phyloP scores from a whole-genome alignment of 2,888 invertebrate species.

The Xylota sylvarum region DNA sequence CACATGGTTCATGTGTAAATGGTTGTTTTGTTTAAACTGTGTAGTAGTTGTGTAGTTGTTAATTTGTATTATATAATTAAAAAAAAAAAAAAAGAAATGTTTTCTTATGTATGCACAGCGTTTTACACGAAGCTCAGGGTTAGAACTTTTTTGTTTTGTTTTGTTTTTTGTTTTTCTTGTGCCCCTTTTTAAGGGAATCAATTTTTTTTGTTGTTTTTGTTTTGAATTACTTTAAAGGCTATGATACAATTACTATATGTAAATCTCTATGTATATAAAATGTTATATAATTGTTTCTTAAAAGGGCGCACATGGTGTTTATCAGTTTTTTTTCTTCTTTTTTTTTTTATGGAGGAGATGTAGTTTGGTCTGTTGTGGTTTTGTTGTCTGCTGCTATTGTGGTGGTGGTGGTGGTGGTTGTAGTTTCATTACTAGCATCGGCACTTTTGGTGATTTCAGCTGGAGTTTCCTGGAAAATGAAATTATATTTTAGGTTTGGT shows the following conservation, averaged over 20 bases:
- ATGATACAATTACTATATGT: slow-evolving; percentile 71
- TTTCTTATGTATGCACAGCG: slow-evolving; percentile 66
- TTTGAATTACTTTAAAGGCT: slow-evolving; percentile 67
- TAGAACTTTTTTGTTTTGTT: slow-evolving; percentile 41
- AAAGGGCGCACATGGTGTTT: slow-evolving; percentile 72
- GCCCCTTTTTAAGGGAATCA: slow-evolving; percentile 67
- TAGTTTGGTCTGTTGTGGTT: slow-evolving; percentile 69
- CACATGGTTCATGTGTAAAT: slow-evolving; percentile 30
- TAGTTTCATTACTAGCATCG: slow-evolving; percentile 80
- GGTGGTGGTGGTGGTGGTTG: slow-evolving; percentile 77
- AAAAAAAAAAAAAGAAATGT: slow-evolving; percentile 32
- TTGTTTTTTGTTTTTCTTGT: slow-evolving; percentile 27
- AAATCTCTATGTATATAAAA: slow-evolving; percentile 74
- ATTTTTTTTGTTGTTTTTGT: slow-evolving; percentile 57
- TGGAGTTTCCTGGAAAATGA: slow-evolving; percentile 82
- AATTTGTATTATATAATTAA: slow-evolving; percentile 56
- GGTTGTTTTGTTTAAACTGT: slow-evolving; percentile 43
- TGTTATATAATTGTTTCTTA: slow-evolving; percentile 74
- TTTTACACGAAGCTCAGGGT: slow-evolving; percentile 65
- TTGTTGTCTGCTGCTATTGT: slow-evolving; percentile 39
- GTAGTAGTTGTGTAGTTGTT: slow-evolving; percentile 54
- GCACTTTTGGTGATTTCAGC: slow-evolving; percentile 82
- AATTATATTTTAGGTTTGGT: background rate
- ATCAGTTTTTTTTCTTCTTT: slow-evolving; percentile 44
- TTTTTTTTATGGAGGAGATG: slow-evolving; percentile 51